These are phyloP conservation scores for Pseudochromis fuscus DNA, from an alignment of 2,797 vertebrate genomes.

Conservation along the genomic window DNA sequence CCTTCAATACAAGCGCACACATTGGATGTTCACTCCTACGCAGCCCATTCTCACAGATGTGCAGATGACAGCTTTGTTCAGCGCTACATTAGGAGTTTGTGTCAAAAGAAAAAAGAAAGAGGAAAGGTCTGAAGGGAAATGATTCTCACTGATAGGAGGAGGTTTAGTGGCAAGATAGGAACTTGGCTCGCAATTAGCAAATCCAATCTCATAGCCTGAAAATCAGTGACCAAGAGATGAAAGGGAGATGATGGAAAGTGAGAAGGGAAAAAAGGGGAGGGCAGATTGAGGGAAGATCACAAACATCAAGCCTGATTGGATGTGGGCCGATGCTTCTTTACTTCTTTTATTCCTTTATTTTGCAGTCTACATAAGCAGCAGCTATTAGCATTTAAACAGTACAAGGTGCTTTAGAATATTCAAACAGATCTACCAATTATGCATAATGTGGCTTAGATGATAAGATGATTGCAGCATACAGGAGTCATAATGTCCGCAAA, in stretches of 20 bases:
- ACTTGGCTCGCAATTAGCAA: slow-evolving; percentile 59
- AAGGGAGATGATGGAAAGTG: slow-evolving; percentile 53
- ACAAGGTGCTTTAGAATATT: slow-evolving; percentile 42
- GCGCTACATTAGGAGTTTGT: slow-evolving; percentile 27
- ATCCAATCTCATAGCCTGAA: slow-evolving; percentile 49
- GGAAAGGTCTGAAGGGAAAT: slow-evolving; percentile 25
- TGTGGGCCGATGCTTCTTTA: slow-evolving; percentile 17
- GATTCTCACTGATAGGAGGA: slow-evolving; percentile 15
- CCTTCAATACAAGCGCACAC: slow-evolving; percentile 32
- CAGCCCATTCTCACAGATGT: slow-evolving; percentile 45
- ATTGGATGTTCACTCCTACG: slow-evolving; percentile 48
- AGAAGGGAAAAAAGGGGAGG: slow-evolving; percentile 22
- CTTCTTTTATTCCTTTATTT: slow-evolving; percentile 46
- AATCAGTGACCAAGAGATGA: slow-evolving; percentile 67
- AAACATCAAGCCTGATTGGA: slow-evolving; percentile 56
- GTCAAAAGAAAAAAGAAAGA: slow-evolving; percentile 16
- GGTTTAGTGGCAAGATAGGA: slow-evolving; percentile 32
- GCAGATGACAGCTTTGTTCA: slow-evolving; percentile 54
- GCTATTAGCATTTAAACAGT: slow-evolving; percentile 57
- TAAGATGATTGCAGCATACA: slow-evolving; percentile 33
- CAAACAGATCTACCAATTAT: slow-evolving; percentile 37
- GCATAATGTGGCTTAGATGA: slow-evolving; percentile 16
- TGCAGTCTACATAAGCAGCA: background rate
- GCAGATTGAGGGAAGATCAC: slow-evolving; percentile 19
- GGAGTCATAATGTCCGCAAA: slow-evolving; percentile 23